Evolutionary conservation across 2,113 vertebrate genomes (phyloP).

Genomic region (Clarias magur): DNA sequence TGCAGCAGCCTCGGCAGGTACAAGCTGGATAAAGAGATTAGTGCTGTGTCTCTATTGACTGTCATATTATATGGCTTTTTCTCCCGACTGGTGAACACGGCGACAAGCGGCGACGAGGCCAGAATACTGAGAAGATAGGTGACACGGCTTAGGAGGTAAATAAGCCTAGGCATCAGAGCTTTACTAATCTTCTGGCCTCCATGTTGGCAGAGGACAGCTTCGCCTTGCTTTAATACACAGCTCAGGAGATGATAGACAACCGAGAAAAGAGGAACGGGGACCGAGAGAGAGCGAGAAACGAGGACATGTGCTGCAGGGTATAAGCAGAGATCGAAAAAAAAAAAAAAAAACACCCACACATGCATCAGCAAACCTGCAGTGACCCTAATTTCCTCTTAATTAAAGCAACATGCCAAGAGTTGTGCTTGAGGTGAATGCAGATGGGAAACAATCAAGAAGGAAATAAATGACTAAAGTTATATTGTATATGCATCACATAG

Average conservation of each 20-base stretch:
- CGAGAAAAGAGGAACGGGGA: conserved; percentile 25
- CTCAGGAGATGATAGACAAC: conserved; percentile 45
- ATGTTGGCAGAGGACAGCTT: conserved; percentile 41
- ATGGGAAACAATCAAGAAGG: background rate
- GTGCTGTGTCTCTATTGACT: conserved; percentile 50
- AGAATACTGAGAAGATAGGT: conserved; percentile 39
- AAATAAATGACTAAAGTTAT: background rate
- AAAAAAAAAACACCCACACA: background rate
- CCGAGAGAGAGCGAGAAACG: background rate
- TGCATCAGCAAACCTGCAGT: conserved; percentile 7
- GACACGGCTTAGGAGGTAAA: conserved; percentile 53
- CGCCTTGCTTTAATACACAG: conserved; percentile 48
- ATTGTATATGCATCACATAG: background rate
- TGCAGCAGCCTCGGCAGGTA: conserved; percentile 38
- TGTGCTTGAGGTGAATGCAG: background rate
- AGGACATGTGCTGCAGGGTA: conserved; percentile 21
- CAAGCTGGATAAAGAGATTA: conserved; percentile 50
- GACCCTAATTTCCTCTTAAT: conserved; percentile 40
- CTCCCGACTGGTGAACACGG: conserved; percentile 21
- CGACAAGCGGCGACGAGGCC: conserved; percentile 13
- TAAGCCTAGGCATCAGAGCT: conserved; percentile 43
- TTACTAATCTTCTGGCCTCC: conserved; percentile 52
- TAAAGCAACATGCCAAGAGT: conserved; percentile 16
- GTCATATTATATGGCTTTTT: conserved; percentile 37
- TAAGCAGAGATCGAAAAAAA: background rate